Conservation (phyloP, 2,888 invertebrate genomes). For the Nephrotoma appendiculata region DNA sequence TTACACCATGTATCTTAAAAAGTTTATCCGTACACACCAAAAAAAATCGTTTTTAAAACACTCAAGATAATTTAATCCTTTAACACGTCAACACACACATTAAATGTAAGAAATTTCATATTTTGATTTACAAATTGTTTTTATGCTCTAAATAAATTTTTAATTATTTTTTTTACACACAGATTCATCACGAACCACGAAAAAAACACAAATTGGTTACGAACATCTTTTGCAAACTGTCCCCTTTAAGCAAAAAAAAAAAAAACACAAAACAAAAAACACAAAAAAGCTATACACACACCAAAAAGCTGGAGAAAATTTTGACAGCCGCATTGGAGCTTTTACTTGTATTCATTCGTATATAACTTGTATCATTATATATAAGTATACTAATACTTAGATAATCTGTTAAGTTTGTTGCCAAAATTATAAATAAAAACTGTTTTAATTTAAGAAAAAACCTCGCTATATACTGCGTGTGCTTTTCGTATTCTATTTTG, state of each 20-base stretch:
- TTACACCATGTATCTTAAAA: background rate
- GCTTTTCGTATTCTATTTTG: background rate
- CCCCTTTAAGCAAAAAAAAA: background rate
- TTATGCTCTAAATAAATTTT: background rate
- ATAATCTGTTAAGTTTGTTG: background rate
- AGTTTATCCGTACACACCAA: background rate
- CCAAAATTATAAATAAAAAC: background rate
- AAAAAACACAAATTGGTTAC: background rate
- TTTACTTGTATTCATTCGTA: background rate
- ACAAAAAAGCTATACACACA: background rate
- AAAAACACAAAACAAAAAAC: background rate
- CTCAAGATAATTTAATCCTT: background rate
- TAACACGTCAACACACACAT: background rate
- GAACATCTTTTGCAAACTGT: background rate
- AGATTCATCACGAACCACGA: background rate
- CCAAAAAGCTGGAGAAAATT: conserved; percentile 2
- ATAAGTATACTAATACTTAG: background rate
- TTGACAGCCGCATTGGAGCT: conserved; percentile 8
- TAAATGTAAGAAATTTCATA: background rate
- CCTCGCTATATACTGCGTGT: background rate
- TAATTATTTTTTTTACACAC: background rate
- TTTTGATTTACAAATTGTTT: background rate
- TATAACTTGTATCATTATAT: background rate
- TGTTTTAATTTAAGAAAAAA: background rate
- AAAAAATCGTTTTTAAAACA: background rate